Conservation (phyloP, 2,797 vertebrate species). For the Lepilemur septentrionalis region DNA sequence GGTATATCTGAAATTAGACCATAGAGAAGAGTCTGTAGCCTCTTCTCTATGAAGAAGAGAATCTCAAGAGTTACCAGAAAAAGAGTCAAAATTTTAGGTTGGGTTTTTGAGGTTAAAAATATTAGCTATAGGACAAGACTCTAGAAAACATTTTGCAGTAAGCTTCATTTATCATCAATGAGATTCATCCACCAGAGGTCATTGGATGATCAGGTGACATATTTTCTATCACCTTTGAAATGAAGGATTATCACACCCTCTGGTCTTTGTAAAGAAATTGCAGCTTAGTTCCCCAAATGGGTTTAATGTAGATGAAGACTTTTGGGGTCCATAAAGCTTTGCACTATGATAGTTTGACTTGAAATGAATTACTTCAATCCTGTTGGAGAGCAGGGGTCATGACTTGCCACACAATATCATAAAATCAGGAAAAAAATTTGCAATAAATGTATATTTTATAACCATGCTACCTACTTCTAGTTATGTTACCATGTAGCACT, state of each 20-base stretch:
- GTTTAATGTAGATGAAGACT: conserved; percentile 72
- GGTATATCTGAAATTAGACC: neutral
- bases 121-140: conserved; percentile 46
- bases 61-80: neutral
- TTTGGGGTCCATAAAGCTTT: conserved; percentile 40
- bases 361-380: conserved; percentile 48
- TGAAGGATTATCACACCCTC: conserved; percentile 71
- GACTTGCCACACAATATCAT: neutral
- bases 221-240: conserved; percentile 74
- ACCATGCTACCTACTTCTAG: neutral
- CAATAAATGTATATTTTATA: neutral
- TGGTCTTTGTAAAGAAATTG: conserved; percentile 75
- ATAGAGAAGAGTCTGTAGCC: neutral
- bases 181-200: conserved; percentile 84
- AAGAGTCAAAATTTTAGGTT: neutral
- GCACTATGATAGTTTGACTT: conserved; percentile 24
- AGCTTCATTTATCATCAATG: conserved; percentile 72
- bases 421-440: neutral
- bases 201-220: conserved; percentile 82
- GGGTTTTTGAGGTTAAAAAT: conserved; percentile 21
- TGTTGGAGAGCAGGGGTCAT: neutral
- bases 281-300: conserved; percentile 76
- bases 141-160: conserved; percentile 61
- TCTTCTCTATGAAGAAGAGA: neutral
- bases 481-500: neutral